phyloP scores from a whole-genome alignment of 2,113 vertebrate species.

The Archocentrus centrarchus region DNA sequence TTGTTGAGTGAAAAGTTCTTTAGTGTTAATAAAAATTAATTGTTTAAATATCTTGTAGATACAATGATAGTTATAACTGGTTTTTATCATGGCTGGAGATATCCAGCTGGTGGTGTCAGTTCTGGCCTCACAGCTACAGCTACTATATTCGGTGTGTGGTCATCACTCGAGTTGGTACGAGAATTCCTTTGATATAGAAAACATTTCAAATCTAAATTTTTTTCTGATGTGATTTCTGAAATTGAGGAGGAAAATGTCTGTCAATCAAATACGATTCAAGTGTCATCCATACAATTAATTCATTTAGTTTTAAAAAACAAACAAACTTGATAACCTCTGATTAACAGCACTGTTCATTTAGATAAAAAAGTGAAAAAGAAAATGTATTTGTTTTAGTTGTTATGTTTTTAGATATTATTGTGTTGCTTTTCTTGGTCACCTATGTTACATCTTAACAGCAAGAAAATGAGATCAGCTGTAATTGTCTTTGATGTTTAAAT shows the following conservation, averaged over 20 bases:
- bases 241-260: neutral
- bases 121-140: neutral
- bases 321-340: too few species aligned
- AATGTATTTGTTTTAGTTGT: neutral
- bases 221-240: neutral
- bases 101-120: neutral
- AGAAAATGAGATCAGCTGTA: neutral
- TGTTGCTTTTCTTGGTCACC: neutral
- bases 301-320: too few species aligned
- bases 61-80: neutral
- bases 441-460: neutral
- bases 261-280: neutral
- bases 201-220: neutral
- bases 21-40: neutral
- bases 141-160: neutral
- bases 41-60: neutral
- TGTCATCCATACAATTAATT: too few species aligned
- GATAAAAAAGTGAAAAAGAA: neutral
- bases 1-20: neutral
- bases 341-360: neutral
- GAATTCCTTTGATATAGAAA: neutral
- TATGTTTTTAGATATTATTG: neutral
- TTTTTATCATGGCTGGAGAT: neutral
- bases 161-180: too few species aligned
- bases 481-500: neutral